phyloP scores from a whole-genome alignment of 37 sponge, comb jelly and placozoan genomes.

The Beroe ovata region DNA sequence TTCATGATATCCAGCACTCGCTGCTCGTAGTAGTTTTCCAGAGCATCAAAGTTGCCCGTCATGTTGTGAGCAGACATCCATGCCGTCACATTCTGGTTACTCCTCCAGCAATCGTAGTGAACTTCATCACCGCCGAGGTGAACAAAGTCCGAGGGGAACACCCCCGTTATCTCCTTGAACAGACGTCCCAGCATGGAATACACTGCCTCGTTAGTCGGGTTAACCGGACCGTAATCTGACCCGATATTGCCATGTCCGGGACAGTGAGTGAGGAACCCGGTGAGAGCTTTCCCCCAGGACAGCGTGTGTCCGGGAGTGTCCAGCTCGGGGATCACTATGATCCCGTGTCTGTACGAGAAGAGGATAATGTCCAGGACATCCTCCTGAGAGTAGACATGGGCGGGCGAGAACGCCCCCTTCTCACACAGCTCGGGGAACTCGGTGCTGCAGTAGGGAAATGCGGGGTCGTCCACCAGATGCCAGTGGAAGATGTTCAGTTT shows the following conservation, averaged over 20 bases:
- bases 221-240: slow-evolving; percentile 68
- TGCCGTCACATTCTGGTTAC: slow-evolving; percentile 1
- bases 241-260: slow-evolving; percentile 35
- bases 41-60: slow-evolving; percentile 71
- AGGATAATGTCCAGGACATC: slow-evolving; percentile 68
- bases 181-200: slow-evolving; percentile 68
- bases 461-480: slow-evolving; percentile 81
- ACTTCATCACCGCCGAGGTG: slow-evolving; percentile 82
- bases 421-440: slow-evolving; percentile 68
- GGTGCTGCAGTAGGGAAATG: slow-evolving; percentile 72
- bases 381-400: slow-evolving; percentile 67
- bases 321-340: slow-evolving; percentile 69
- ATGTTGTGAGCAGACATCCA: slow-evolving; percentile 68
- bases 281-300: slow-evolving; percentile 69
- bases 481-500: slow-evolving; percentile 79
- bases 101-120: slow-evolving; percentile 71
- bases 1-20: slow-evolving; percentile 67
- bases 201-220: slow-evolving; percentile 69
- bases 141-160: slow-evolving; percentile 71
- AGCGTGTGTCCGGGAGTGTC: slow-evolving; percentile 74
- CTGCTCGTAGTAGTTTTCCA: slow-evolving; percentile 72
- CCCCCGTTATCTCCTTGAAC: slow-evolving; percentile 69
- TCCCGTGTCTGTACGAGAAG: slow-evolving; percentile 51
- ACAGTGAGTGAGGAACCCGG: slow-evolving; percentile 67
- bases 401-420: slow-evolving; percentile 68